Percentiles rank a stretch among this genome's conserved stretches.
phyloP scores from a whole-genome alignment of 2,888 invertebrate genomes.

The Plemyria rubiginata region DNA sequence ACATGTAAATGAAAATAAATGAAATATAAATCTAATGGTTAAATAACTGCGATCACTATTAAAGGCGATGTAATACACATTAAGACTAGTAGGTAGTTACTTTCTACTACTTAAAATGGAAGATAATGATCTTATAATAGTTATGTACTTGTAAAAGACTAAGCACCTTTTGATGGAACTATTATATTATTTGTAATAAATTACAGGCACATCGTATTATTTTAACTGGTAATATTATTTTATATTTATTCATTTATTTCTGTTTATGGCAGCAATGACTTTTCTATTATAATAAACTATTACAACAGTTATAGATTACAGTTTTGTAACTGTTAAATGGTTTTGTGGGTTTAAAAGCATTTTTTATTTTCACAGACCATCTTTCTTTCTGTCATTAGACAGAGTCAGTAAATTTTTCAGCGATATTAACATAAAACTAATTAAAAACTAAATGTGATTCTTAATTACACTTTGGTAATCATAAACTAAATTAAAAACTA shows the following conservation, averaged over 20 bases:
- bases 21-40: conserved; percentile 18
- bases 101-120: conserved; percentile 62
- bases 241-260: conserved; percentile 24
- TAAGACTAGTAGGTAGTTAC: conserved; percentile 68
- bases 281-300: conserved; percentile 7
- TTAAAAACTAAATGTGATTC: conserved; percentile 69
- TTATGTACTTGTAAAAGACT: conserved; percentile 46
- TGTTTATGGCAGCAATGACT: conserved; percentile 50
- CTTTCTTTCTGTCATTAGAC: too few species aligned
- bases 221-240: conserved; percentile 47
- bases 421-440: conserved; percentile 27
- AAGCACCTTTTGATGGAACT: conserved; percentile 70
- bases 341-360: neutral
- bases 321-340: neutral
- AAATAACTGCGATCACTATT: conserved; percentile 36
- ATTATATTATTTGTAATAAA: conserved; percentile 50
- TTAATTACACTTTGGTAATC: conserved; percentile 84
- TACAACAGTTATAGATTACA: neutral
- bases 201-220: conserved; percentile 70
- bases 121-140: conserved; percentile 47
- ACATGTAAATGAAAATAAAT: conserved; percentile 10
- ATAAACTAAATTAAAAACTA: conserved; percentile 74
- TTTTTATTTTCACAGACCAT: neutral
- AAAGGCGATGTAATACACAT: conserved; percentile 48
- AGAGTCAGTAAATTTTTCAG: neutral